These are phyloP conservation scores for Chrysotoxum bicinctum DNA, from an alignment of 2,888 invertebrate genomes.

Conservation along the genomic window DNA sequence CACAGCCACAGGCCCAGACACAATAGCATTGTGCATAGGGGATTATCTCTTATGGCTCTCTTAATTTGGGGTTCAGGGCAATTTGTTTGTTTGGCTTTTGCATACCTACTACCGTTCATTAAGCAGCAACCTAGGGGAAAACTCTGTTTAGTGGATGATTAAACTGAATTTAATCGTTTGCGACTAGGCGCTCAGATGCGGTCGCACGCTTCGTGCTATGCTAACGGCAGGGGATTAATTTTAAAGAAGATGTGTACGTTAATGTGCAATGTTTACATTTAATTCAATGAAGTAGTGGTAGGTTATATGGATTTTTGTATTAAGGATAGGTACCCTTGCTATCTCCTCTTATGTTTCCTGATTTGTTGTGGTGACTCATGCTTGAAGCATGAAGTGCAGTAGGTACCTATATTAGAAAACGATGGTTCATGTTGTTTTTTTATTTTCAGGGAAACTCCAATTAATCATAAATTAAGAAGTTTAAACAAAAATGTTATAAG, in stretches of 20 bases:
- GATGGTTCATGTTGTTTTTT: background rate
- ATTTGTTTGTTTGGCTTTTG: conserved; percentile 51
- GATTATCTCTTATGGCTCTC: conserved; percentile 65
- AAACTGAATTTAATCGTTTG: conserved; percentile 82
- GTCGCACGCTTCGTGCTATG: conserved; percentile 3
- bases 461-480: background rate
- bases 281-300: background rate
- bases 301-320: background rate
- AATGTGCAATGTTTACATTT: background rate
- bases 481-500: background rate
- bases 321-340: background rate
- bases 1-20: no score
- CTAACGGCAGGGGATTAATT: conserved; percentile 6
- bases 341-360: background rate
- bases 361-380: background rate
- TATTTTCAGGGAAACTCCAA: background rate
- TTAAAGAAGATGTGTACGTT: conserved; percentile 12
- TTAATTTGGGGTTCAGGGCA: conserved; percentile 43
- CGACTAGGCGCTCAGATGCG: conserved; percentile 80
- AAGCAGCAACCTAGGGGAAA: conserved; percentile 11
- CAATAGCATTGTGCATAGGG: conserved; percentile 13
- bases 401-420: background rate
- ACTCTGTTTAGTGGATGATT: conserved; percentile 81
- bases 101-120: conserved; percentile 22
- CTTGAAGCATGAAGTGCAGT: no score